These are phyloP conservation scores for Eilema sororculum DNA, from an alignment of 2,888 invertebrate species.

Conservation along the genomic window DNA sequence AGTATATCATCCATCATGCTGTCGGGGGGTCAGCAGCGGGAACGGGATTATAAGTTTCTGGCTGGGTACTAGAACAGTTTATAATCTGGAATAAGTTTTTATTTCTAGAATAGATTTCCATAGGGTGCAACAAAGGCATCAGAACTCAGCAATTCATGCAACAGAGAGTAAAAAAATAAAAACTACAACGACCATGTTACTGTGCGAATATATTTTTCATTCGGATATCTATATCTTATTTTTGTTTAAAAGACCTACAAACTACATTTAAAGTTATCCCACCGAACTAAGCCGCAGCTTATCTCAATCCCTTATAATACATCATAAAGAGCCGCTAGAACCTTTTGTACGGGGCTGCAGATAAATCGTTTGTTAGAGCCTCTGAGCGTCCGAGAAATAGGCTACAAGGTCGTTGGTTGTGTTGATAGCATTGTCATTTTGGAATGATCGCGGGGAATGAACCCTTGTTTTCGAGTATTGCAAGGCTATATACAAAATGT, in stretches of 20 bases:
- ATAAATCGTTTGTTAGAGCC: slow-evolving; percentile 37
- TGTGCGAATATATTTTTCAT: too few relatives aligned
- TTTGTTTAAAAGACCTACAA: neutral
- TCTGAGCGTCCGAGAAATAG: slow-evolving; percentile 32
- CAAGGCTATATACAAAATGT: neutral
- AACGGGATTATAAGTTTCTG: too few relatives aligned
- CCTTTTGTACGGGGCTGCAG: slow-evolving; percentile 25
- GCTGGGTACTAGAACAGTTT: too few relatives aligned
- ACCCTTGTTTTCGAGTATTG: neutral
- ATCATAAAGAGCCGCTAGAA: slow-evolving; percentile 30
- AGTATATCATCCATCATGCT: too few relatives aligned
- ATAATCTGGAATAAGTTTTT: too few relatives aligned
- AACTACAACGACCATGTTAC: too few relatives aligned
- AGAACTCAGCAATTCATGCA: too few relatives aligned
- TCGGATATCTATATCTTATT: too few relatives aligned
- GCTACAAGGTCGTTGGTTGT: slow-evolving; percentile 31
- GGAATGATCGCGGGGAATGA: slow-evolving; percentile 1
- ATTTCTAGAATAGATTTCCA: too few relatives aligned
- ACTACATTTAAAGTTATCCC: slow-evolving; percentile 7
- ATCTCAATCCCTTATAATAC: slow-evolving; percentile 30
- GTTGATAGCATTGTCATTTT: slow-evolving; percentile 10
- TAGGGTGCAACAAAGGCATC: too few relatives aligned
- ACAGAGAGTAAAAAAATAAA: neutral
- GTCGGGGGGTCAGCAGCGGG: too few relatives aligned
- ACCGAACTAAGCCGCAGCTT: slow-evolving; percentile 23